Evolutionary conservation across 1,140 invertebrate genomes (phyloP), one percentile per base, ranked within the genome.

Genomic region (Homalodisca vitripennis): DNA sequence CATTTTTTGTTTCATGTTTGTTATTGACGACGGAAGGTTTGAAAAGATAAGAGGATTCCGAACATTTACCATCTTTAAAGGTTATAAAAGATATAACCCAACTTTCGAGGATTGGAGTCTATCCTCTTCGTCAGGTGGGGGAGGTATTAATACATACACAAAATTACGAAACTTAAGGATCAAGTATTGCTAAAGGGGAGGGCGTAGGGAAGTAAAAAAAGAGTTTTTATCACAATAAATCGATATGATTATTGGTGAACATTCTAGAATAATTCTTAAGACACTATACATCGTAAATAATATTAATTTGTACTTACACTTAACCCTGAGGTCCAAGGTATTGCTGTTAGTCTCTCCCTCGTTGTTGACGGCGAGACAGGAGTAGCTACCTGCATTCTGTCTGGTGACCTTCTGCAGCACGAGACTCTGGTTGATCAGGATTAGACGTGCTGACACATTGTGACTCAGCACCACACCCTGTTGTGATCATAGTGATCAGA

Each of bases 401-500:
- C 85, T 79, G 13, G 82, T 85, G 66, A 88, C 84, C 74, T 82
- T 85, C 75, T 88, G 86, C 62, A 89, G 80, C 14, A 87, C 86
- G 48, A 88, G 79, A 71, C 84, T 87, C 74, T 88, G 85, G 78
- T 88, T 87, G 70, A 84, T 86, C 73, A 86, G 81, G 72, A 89
- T 87, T 60, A 87, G 82, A 66, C 87, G 84, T 12, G 84, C 83
- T n/a, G 85, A 83, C 32, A 83, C 82, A 77, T 87, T 88, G 72
- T 88, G 86, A 66, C 82, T 82, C 67, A 89, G 73, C 66, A 84
- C 76, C 48, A 80, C 78, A 27, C 82, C 83, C 86, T n/a, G n/a
- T n/a, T n/a, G n/a, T n/a, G n/a, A n/a, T n/a, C n/a, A n/a, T n/a
- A n/a, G n/a, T n/a, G n/a, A n/a, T n/a, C n/a, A n/a, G n/a, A n/a